phyloP scores from a whole-genome alignment of 2,888 invertebrate species.

The Synergus itoensis region DNA sequence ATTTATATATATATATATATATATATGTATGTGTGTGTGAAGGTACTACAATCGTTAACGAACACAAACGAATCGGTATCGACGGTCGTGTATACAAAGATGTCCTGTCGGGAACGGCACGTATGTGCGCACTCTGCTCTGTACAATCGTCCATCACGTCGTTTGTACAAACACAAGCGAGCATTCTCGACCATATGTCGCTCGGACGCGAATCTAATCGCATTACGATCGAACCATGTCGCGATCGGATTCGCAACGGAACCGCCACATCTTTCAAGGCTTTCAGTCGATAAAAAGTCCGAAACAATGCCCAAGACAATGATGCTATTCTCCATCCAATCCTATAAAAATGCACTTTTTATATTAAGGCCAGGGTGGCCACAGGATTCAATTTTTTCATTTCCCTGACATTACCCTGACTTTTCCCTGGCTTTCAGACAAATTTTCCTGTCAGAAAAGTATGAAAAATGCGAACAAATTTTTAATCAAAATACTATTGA shows the following conservation, averaged over 20 bases:
- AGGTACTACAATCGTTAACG: conserved; percentile 39
- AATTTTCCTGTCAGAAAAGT: too few species aligned
- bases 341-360: background rate
- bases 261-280: conserved; percentile 14
- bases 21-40: background rate
- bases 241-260: conserved; percentile 21
- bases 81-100: conserved; percentile 27
- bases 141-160: conserved; percentile 40
- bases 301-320: background rate
- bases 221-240: conserved; percentile 37
- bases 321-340: background rate
- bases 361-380: too few species aligned
- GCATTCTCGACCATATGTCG: conserved; percentile 40
- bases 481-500: too few species aligned
- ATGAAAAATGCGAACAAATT: too few species aligned
- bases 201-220: conserved; percentile 38
- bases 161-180: conserved; percentile 39
- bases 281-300: background rate
- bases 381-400: too few species aligned
- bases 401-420: too few species aligned
- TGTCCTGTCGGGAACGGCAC: conserved; percentile 13
- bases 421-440: too few species aligned
- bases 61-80: conserved; percentile 35
- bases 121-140: conserved; percentile 25
- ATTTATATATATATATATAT: too few species aligned